A percentile compares a stretch with the other conserved stretches of the same genome.
Conservation (phyloP, 2,113 vertebrate species). For the Raja brachyura region DNA sequence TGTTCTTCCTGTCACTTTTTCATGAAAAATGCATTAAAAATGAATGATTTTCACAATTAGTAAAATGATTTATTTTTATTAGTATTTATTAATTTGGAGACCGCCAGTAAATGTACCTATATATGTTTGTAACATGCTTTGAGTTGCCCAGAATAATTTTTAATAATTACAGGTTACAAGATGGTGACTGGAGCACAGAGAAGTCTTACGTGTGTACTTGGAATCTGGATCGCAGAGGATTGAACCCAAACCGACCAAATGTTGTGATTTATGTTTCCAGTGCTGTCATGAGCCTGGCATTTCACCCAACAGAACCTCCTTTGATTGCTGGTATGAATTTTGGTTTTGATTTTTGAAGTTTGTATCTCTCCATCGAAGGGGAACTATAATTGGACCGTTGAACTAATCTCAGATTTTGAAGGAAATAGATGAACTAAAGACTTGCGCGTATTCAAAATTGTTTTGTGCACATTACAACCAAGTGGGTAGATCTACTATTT, state of each 20-base stretch:
- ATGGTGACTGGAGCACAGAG: conserved; percentile 79
- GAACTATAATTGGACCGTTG: neutral
- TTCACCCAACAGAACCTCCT: conserved; percentile 73
- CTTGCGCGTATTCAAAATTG: neutral
- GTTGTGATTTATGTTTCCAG: conserved; percentile 66
- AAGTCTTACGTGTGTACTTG: conserved; percentile 76
- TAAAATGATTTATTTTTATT: neutral
- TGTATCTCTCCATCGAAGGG: neutral
- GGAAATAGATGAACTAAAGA: neutral
- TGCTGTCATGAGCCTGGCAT: conserved; percentile 70
- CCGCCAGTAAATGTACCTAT: neutral
- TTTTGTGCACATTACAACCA: neutral
- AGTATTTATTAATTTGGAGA: neutral
- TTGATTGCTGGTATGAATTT: conserved; percentile 66
- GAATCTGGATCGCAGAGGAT: conserved; percentile 75
- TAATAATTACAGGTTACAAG: conserved; percentile 43
- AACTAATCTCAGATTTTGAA: neutral
- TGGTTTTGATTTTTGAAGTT: neutral
- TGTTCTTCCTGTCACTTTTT: neutral
- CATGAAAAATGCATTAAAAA: neutral
- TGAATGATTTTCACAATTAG: neutral
- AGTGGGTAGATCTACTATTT: neutral
- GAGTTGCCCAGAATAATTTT: conserved; percentile 43
- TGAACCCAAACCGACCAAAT: conserved; percentile 65
- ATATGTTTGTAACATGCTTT: neutral